A percentile compares a stretch with the other conserved stretches of the same genome.
These are phyloP conservation scores for Lampris incognitus DNA, from an alignment of 2,113 vertebrate genomes.

Conservation along the genomic window DNA sequence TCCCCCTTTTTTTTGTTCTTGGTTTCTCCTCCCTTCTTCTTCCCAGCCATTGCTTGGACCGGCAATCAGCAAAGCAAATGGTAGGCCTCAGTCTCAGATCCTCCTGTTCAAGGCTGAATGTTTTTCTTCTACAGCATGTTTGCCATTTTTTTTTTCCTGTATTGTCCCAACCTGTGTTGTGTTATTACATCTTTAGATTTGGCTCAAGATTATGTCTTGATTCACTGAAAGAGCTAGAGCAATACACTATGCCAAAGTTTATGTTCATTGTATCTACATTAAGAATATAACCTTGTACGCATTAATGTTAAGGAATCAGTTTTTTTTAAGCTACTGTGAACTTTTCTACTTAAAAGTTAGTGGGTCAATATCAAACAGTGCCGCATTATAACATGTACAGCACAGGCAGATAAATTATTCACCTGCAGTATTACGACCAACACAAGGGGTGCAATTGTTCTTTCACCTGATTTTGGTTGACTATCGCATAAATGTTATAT, in stretches of 20 bases:
- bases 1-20: conserved; percentile 48
- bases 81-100: conserved; percentile 56
- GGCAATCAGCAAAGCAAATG: conserved; percentile 50
- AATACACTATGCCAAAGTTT: background rate
- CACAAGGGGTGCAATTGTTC: background rate
- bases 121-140: conserved; percentile 42
- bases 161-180: background rate
- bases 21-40: conserved; percentile 44
- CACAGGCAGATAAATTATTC: background rate
- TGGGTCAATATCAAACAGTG: background rate
- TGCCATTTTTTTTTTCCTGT: conserved; percentile 11
- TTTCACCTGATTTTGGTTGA: too few species aligned
- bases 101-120: conserved; percentile 43
- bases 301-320: background rate
- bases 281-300: too few species aligned
- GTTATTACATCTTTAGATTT: conserved; percentile 9
- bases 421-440: background rate
- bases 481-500: too few species aligned
- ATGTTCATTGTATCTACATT: background rate
- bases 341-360: background rate
- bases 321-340: background rate
- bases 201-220: conserved; percentile 3
- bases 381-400: background rate
- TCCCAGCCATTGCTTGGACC: conserved; percentile 40
- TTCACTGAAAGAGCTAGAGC: conserved; percentile 8